phyloP scores from a whole-genome alignment of 2,797 vertebrate genomes.

The Rallus crepitans region DNA sequence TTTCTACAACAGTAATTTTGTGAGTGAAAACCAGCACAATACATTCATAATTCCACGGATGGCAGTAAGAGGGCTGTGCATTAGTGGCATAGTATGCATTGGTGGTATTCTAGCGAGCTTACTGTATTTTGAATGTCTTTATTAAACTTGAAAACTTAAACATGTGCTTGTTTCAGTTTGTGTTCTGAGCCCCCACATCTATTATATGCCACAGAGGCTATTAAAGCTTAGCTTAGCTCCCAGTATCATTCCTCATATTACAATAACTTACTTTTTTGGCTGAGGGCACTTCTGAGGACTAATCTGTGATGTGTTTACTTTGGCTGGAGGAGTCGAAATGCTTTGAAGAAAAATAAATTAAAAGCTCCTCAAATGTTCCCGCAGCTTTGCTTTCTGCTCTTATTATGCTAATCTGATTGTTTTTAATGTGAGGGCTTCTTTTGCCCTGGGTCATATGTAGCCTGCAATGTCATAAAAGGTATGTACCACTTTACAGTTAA shows the following conservation, averaged over 20 bases:
- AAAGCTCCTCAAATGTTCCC: conserved; percentile 34
- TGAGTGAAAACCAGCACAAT: neutral
- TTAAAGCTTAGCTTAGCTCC: conserved; percentile 54
- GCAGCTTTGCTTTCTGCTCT: conserved; percentile 31
- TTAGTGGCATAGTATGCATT: neutral
- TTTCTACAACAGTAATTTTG: neutral
- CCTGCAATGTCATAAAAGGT: conserved; percentile 34
- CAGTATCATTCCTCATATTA: conserved; percentile 27
- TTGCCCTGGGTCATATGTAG: conserved; percentile 18
- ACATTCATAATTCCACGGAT: neutral
- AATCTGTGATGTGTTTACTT: conserved; percentile 49
- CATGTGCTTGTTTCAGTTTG: neutral
- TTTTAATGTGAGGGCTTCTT: conserved; percentile 53
- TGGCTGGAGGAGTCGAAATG: conserved; percentile 45
- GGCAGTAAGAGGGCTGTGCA: neutral
- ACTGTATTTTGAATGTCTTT: neutral
- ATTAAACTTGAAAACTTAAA: neutral
- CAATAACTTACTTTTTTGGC: conserved; percentile 23
- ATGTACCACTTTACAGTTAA: conserved; percentile 22
- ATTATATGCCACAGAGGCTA: neutral
- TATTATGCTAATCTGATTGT: conserved; percentile 55
- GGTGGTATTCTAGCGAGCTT: neutral
- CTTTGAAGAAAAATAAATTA: conserved; percentile 21
- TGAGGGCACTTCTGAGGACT: conserved; percentile 47
- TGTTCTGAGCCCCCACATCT: neutral